Conservation (phyloP, 2,888 invertebrate species). For the Dexiosoma caninum region DNA sequence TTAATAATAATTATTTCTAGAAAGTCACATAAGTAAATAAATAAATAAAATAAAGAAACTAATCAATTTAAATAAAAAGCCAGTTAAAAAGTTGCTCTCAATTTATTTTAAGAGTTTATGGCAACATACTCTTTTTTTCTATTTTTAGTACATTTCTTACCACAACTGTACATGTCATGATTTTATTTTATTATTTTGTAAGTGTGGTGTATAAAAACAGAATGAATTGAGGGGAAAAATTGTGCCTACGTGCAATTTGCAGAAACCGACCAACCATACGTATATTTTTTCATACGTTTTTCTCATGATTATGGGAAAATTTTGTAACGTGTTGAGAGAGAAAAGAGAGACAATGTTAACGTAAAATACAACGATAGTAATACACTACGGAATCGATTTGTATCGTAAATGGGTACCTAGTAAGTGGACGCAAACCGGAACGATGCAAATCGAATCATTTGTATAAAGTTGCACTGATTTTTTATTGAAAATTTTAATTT, state of each 20-base stretch:
- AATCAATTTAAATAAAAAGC: no score
- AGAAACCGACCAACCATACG: constrained; percentile 52
- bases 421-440: no score
- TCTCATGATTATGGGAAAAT: constrained; percentile 45
- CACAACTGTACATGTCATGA: constrained; percentile 57
- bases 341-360: constrained; percentile 18
- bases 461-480: no score
- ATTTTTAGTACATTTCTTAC: constrained; percentile 58
- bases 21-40: no score
- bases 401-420: no score
- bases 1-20: no score
- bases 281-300: constrained; percentile 19
- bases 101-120: no score
- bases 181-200: constrained; percentile 10
- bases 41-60: no score
- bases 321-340: constrained; percentile 23
- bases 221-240: constrained; percentile 36
- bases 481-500: no score
- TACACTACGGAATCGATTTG: no score
- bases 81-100: no score
- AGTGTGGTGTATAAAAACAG: constrained; percentile 19
- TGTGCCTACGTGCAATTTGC: constrained; percentile 59
- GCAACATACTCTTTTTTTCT: constrained; percentile 9
- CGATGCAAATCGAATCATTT: no score
- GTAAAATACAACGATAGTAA: background rate